Evolutionary conservation across 1,140 invertebrate genomes (phyloP).

Genomic region (Neotoxoptera formosana): DNA sequence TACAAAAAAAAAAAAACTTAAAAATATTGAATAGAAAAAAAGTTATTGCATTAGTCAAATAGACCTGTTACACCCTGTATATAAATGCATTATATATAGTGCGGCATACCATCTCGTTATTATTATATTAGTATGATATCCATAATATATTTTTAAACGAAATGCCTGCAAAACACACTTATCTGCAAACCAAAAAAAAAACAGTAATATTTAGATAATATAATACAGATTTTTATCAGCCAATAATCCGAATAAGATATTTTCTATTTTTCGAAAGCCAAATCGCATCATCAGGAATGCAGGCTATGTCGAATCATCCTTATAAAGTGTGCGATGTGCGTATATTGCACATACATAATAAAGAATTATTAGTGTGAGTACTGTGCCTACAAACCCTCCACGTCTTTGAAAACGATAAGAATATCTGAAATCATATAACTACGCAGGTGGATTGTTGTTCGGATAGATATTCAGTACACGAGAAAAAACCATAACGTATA

Average conservation of each 20-base stretch:
- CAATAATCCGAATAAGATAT: neutral
- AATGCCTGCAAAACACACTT: neutral
- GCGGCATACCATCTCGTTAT: neutral
- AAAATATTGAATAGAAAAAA: too few relatives aligned
- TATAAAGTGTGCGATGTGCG: neutral
- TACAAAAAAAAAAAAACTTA: too few relatives aligned
- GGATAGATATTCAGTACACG: neutral
- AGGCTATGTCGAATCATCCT: neutral
- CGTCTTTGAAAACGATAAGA: neutral
- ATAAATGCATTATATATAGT: neutral
- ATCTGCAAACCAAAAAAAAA: neutral
- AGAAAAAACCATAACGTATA: neutral
- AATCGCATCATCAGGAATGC: neutral
- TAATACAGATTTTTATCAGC: neutral
- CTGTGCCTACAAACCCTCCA: neutral
- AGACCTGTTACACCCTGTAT: too few relatives aligned
- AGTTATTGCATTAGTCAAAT: too few relatives aligned
- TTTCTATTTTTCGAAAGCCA: constrained; percentile 1
- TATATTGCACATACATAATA: too few relatives aligned
- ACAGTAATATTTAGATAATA: neutral
- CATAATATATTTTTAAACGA: neutral
- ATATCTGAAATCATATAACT: neutral
- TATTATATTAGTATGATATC: neutral
- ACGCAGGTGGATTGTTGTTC: too few relatives aligned
- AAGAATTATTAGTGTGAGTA: neutral